Evolutionary conservation across 2,113 vertebrate genomes (phyloP), one percentile per base, ranked within the genome.

Genomic region (Chamaetylas fuelleborni): DNA sequence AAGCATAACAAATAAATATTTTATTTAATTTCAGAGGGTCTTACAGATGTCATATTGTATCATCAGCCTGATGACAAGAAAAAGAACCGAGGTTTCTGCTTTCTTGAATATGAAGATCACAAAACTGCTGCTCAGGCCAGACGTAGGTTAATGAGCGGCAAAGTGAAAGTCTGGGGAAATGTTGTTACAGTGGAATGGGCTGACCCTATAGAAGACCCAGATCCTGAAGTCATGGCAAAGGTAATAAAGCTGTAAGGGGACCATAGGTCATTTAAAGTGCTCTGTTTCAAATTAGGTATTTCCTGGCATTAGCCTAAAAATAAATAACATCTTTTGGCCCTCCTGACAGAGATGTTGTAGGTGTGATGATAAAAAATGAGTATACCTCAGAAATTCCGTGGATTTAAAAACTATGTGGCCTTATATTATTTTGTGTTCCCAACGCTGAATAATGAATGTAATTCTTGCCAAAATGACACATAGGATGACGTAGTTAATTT

Each of bases 181-280:
- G 98, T 99, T 96, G 99, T 99, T 95, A 99, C 99, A 2, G 99
- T 99, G 95, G 99, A 99, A 96, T 99, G 99, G 99, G 99, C 99
- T 38, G 99, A 99, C 64, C 99, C 99, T 92, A 99, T 99, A 86
- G 99, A 99, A 98, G 99, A 99, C 96, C 99, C 99, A 2, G 99
- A 99, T 97, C 99, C 99, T 5, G 99, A 99, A 97, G 99, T 99
- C 93, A 99, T 99, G 99, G 98, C 99, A 86, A 99, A 99, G 99
- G 99, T 99, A 98, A 98, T 89, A 47, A 57, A 91, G 19, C 76
- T 86, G 0, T 53, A 73, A 36, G 20, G 40, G 42, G 69, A 77
- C 47, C 36, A 5, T 66, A 61, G 24, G 73, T 31, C 22, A 8
- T 38, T 54, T 77, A 13, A 79, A 86, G n/a, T 62, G n/a, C 34